Conservation (phyloP, 2,888 invertebrate genomes). For the Tipula confusa region DNA sequence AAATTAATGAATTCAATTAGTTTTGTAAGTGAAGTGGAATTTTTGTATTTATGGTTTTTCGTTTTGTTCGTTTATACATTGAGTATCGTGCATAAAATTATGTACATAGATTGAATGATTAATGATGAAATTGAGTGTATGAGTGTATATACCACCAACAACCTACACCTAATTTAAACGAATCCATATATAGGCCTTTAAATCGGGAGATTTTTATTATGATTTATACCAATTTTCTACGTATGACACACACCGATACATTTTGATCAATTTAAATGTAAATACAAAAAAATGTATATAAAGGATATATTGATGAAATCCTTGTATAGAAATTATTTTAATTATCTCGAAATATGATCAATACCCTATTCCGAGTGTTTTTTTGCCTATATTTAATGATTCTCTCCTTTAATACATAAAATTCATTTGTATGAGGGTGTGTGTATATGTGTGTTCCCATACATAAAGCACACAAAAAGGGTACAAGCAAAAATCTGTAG, state of each 20-base stretch:
- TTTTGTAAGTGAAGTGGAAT: neutral
- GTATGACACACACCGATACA: neutral
- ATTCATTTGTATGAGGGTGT: neutral
- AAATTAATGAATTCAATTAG: constrained; percentile 12
- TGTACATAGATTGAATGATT: neutral
- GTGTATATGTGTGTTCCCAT: neutral
- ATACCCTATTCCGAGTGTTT: neutral
- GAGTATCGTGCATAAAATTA: neutral
- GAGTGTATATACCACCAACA: neutral
- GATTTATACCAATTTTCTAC: too few relatives aligned
- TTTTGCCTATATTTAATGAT: neutral
- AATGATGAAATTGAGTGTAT: neutral
- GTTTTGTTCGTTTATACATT: too few relatives aligned
- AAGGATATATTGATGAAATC: neutral
- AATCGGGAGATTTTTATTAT: neutral
- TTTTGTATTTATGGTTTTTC: neutral
- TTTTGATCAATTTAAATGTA: neutral
- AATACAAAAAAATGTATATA: neutral
- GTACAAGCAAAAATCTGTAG: neutral
- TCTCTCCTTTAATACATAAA: neutral
- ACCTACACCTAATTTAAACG: too few relatives aligned
- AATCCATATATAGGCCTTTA: neutral
- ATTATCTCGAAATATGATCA: neutral
- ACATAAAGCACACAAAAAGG: neutral
- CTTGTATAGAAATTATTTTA: neutral